Conservation (phyloP, 2,888 invertebrate species). For the Meta bourneti region DNA sequence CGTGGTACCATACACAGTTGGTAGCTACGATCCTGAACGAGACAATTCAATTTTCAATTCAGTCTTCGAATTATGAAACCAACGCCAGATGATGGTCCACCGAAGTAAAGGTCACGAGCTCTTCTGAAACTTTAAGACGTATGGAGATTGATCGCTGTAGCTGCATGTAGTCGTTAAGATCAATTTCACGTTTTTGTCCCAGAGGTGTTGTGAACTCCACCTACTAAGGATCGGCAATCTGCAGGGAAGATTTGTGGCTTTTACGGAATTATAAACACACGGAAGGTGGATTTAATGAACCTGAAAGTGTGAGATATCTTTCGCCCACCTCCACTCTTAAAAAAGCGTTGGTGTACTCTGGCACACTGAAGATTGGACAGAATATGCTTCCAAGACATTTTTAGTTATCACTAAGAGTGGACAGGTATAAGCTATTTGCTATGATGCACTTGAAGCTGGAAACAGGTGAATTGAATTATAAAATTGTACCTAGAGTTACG, state of each 20-base stretch:
- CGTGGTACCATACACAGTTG: too few species aligned
- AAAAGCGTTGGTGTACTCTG: constrained; percentile 15
- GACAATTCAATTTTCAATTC: too few species aligned
- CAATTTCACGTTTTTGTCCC: neutral
- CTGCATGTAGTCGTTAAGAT: neutral
- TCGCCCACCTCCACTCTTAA: neutral
- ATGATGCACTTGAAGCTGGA: too few species aligned
- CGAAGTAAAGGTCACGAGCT: neutral
- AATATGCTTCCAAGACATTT: neutral
- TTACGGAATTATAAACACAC: neutral
- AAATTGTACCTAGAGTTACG: too few species aligned
- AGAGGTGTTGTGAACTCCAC: neutral
- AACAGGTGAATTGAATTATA: too few species aligned
- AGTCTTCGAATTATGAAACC: too few species aligned
- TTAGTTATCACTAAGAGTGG: too few species aligned
- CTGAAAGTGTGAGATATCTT: neutral
- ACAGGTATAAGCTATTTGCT: too few species aligned
- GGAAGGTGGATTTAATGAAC: constrained; percentile 34
- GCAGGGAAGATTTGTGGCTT: neutral
- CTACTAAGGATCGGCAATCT: neutral
- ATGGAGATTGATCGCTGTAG: neutral
- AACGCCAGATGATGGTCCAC: neutral
- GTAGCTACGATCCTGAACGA: too few species aligned
- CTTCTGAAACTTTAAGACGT: neutral
- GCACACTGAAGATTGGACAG: neutral